Percentiles rank a stretch among this genome's conserved stretches.
Evolutionary conservation across 2,113 vertebrate genomes (phyloP).

Genomic region (Ceyx cyanopectus): DNA sequence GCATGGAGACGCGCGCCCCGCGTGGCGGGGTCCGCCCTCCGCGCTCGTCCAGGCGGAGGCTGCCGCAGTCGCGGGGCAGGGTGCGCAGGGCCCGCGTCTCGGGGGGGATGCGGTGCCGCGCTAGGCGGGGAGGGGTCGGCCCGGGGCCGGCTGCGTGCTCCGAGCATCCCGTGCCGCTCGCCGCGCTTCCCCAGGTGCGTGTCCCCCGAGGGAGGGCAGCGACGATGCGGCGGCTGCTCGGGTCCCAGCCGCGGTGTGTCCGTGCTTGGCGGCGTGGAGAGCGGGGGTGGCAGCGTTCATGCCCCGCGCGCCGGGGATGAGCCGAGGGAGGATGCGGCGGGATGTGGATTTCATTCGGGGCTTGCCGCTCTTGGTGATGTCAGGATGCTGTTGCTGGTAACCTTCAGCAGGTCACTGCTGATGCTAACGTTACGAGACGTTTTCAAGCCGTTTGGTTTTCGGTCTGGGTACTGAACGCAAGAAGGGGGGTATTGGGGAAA

Average conservation of each 20-base stretch:
- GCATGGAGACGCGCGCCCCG: background rate
- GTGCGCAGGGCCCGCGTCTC: background rate
- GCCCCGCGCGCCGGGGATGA: background rate
- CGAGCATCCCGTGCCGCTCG: background rate
- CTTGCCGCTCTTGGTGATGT: background rate
- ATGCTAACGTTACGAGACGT: fast-evolving
- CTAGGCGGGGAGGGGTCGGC: background rate
- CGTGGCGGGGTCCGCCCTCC: background rate
- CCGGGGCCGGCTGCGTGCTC: background rate
- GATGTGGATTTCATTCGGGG: background rate
- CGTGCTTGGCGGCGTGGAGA: background rate
- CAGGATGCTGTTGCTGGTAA: background rate
- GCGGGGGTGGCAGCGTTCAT: background rate
- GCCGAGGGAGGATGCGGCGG: background rate
- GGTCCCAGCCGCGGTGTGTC: background rate
- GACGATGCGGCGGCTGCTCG: fast-evolving
- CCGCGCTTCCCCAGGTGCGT: background rate
- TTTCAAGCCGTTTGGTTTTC: background rate
- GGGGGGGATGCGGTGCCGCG: background rate
- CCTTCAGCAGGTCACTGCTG: background rate
- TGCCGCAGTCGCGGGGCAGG: background rate
- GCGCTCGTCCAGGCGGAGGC: background rate
- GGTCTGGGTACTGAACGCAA: background rate
- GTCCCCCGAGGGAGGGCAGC: background rate
- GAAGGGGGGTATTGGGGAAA: background rate